Evolutionary conservation across 2,888 invertebrate species (phyloP).

Genomic region (Automeris io): DNA sequence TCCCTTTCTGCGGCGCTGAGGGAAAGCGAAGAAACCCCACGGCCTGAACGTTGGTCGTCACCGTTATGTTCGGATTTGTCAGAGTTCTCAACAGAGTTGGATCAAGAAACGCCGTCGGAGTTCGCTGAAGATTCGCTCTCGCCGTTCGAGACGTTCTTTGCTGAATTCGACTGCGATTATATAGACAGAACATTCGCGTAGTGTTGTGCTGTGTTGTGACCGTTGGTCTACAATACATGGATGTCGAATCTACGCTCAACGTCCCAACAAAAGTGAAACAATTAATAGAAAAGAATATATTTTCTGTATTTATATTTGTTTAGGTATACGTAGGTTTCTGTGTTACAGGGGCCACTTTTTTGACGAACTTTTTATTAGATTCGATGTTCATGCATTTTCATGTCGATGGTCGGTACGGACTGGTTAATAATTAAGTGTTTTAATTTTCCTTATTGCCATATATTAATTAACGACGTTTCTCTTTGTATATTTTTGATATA

Average conservation of each 20-base stretch:
- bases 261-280: no score
- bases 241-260: no score
- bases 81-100: constrained; percentile 64
- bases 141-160: constrained; percentile 76
- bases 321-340: no score
- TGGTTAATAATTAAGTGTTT: constrained; percentile 48
- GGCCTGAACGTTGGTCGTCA: constrained; percentile 62
- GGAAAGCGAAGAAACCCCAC: constrained; percentile 36
- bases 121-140: constrained; percentile 75
- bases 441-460: constrained; percentile 63
- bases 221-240: no score
- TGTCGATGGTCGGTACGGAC: no score
- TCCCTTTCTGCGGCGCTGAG: constrained; percentile 82
- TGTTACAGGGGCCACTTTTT: no score
- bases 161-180: constrained; percentile 70
- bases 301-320: no score
- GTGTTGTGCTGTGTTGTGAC: constrained; percentile 42
- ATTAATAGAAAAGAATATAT: no score
- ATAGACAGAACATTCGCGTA: constrained; percentile 68
- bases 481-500: constrained; percentile 56
- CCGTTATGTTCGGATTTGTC: constrained; percentile 75
- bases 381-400: no score
- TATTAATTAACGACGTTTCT: constrained; percentile 52
- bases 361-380: no score
- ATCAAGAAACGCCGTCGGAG: constrained; percentile 67